Evolutionary conservation across 2,797 vertebrate genomes (phyloP).

Genomic region (Danio jaintianensis): DNA sequence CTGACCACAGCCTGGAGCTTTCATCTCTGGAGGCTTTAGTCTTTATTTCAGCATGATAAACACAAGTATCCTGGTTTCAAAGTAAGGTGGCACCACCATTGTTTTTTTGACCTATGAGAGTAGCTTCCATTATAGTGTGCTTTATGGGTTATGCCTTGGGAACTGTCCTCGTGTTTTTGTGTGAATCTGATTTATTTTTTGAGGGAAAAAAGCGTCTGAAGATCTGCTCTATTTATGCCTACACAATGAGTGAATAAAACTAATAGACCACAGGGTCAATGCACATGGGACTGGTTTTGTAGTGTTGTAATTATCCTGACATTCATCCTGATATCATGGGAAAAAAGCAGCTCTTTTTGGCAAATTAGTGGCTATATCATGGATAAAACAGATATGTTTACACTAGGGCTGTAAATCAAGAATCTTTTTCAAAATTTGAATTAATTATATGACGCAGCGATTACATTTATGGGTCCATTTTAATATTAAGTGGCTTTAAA

Average conservation of each 20-base stretch:
- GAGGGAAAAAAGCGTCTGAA: neutral
- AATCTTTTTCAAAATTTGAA: neutral
- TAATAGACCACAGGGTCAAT: neutral
- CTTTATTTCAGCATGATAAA: slow-evolving; percentile 9
- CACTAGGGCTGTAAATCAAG: neutral
- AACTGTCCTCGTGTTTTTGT: neutral
- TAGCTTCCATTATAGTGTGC: slow-evolving; percentile 4
- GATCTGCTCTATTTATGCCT: slow-evolving; percentile 12
- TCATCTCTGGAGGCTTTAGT: slow-evolving; percentile 13
- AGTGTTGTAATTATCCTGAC: neutral
- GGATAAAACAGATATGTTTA: neutral
- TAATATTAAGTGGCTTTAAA: no score
- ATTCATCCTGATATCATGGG: neutral
- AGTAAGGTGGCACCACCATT: slow-evolving; percentile 15
- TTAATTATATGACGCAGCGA: no score
- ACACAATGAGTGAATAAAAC: slow-evolving; percentile 17
- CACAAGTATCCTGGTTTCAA: slow-evolving; percentile 12
- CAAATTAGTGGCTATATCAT: no score
- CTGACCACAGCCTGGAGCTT: slow-evolving; percentile 20
- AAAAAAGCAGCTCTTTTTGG: no score
- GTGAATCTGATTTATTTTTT: slow-evolving; percentile 19
- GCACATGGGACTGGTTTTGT: slow-evolving; percentile 3
- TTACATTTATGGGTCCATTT: no score
- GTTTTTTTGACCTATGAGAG: slow-evolving; percentile 31
- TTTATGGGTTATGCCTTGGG: neutral